Evolutionary conservation across 2,113 vertebrate species (phyloP), one percentile per base, ranked within the genome.

Genomic region (Phylloscopus whistleri): DNA sequence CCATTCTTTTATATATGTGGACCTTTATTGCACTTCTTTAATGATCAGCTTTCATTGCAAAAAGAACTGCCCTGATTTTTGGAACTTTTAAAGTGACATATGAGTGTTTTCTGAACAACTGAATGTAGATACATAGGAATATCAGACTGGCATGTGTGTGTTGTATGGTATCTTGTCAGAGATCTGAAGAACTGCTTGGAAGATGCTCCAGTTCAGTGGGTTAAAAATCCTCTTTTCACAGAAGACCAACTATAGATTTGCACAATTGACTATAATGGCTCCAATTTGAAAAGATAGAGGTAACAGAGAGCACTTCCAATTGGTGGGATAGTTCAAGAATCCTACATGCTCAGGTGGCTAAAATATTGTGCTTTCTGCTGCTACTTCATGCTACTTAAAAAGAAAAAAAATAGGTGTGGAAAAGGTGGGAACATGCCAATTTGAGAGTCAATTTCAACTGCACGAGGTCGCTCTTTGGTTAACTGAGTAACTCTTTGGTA

Each of bases 191-290:
- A 69, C 93, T 80, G 41, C 77, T 85, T 77, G 92, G 85, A 96
- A 95, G 86, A 87, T 96, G 69, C 97, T 97, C 94, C 89, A 96
- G 94, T 97, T 98, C 96, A 97, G 66, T 94, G 91, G 94, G 97
- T 98, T 97, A 97, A 96, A 98, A 97, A 92, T 96, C 89, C 67
- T 88, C 94, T 95, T 93, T 96, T 97, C 96, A 93, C 70, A 7
- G 92, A 98, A 95, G 81, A 80, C 82, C 93, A 96, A 89, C 92
- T 92, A 80, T 91, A 89, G 95, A 97, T 98, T 98, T 97, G 81
- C 87, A 95, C 86, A 6, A 96, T 98, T 98, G 94, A 97, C 97
- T 96, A 10, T 97, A 97, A 97, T 97, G 96, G 92, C 91, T 97
- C 92, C 95, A 97, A 95, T 98, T 98, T 97, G 96, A 92, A 95